Conservation (phyloP, 1,140 invertebrate species). For the Drosophila busckii region DNA sequence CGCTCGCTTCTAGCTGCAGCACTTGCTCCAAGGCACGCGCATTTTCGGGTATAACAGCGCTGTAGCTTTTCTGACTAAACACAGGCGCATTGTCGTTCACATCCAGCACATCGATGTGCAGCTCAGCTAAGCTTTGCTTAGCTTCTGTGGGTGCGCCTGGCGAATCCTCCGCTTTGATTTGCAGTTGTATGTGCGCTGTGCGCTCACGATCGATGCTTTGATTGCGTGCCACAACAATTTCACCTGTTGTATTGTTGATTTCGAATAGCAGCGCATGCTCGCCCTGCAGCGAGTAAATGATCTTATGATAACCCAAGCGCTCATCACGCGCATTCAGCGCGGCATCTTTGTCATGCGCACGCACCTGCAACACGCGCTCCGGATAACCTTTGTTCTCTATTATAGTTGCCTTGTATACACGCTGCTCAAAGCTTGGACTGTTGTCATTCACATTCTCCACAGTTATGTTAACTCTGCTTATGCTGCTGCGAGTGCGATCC, state of each 20-base stretch:
- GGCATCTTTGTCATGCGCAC: slow-evolving; percentile 86
- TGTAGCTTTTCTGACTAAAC: slow-evolving; percentile 80
- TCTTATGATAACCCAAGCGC: slow-evolving; percentile 83
- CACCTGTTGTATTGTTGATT: slow-evolving; percentile 84
- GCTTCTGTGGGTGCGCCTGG: slow-evolving; percentile 83
- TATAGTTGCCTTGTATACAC: slow-evolving; percentile 85
- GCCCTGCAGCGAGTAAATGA: slow-evolving; percentile 85
- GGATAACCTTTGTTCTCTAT: slow-evolving; percentile 85
- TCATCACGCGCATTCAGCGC: slow-evolving; percentile 82
- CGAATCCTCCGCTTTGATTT: slow-evolving; percentile 87
- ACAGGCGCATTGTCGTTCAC: slow-evolving; percentile 88
- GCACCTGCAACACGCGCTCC: slow-evolving; percentile 84
- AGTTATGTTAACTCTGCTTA: slow-evolving; percentile 85
- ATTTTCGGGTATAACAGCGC: slow-evolving; percentile 84
- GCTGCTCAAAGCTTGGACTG: slow-evolving; percentile 85
- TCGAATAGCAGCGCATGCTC: slow-evolving; percentile 86
- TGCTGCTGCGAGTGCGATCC: slow-evolving; percentile 83
- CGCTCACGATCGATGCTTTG: slow-evolving; percentile 87
- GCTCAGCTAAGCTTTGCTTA: slow-evolving; percentile 82
- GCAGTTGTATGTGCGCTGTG: slow-evolving; percentile 84
- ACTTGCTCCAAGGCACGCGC: slow-evolving; percentile 83
- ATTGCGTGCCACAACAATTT: slow-evolving; percentile 84
- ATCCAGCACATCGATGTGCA: slow-evolving; percentile 87
- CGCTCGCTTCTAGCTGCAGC: slow-evolving; percentile 87
- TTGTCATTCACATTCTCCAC: slow-evolving; percentile 91